phyloP scores from a whole-genome alignment of 2,113 vertebrate genomes.

The Mohoua ochrocephala region DNA sequence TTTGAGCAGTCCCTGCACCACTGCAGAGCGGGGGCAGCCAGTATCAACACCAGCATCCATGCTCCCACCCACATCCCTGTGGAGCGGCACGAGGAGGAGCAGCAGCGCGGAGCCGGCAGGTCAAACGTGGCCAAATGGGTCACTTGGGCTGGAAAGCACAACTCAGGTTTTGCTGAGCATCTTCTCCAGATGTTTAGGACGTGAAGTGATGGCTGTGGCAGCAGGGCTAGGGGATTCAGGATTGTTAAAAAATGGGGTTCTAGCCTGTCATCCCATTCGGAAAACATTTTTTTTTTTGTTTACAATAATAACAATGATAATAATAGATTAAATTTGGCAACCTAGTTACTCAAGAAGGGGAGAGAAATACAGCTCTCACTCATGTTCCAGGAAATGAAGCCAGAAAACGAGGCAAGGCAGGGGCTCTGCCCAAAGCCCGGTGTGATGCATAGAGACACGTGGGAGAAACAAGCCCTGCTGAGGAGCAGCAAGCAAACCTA shows the following conservation, averaged over 20 bases:
- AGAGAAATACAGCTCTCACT: not conserved
- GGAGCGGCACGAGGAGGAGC: fast-evolving
- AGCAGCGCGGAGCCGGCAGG: fast-evolving
- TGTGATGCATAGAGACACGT: not conserved
- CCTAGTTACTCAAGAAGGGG: not conserved
- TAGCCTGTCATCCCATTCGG: not conserved
- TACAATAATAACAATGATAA: not conserved
- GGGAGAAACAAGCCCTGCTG: not conserved
- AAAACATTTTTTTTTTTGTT: not conserved
- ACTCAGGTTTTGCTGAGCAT: not conserved
- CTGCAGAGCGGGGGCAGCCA: not conserved
- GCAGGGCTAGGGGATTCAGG: fast-evolving
- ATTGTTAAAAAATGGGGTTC: not conserved
- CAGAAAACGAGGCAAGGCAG: not conserved
- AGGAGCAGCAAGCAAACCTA: not conserved
- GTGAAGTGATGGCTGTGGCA: not conserved
- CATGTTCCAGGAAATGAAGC: not conserved
- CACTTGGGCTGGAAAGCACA: not conserved
- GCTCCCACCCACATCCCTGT: not conserved
- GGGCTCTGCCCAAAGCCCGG: not conserved
- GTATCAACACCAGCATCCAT: not conserved
- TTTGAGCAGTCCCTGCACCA: not conserved
- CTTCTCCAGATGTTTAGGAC: not conserved
- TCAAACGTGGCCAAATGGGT: not conserved
- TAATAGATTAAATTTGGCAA: not conserved